Percentiles rank a stretch among this genome's conserved stretches.
Evolutionary conservation across 1,140 invertebrate species (phyloP).

Genomic region (Plectrocnemia conspersa): DNA sequence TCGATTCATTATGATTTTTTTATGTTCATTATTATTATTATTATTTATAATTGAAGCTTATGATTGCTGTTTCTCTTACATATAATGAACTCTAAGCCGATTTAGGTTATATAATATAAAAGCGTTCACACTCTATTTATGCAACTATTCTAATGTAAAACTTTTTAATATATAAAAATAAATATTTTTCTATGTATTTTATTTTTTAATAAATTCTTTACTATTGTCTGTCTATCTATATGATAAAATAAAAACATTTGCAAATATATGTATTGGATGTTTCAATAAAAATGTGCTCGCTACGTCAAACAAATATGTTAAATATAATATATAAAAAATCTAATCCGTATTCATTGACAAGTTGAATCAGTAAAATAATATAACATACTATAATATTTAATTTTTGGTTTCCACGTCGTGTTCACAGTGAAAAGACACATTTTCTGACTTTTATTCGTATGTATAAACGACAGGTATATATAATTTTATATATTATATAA

Average conservation of each 20-base stretch:
- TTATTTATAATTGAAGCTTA: conserved; percentile 7
- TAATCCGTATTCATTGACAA: conserved; percentile 15
- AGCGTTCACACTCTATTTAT: conserved; percentile 21
- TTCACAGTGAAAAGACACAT: conserved; percentile 82
- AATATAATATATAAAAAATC: neutral
- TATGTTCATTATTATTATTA: conserved; percentile 1
- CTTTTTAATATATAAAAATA: conserved; percentile 3
- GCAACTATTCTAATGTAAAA: conserved; percentile 19
- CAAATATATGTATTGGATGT: no score
- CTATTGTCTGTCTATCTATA: neutral
- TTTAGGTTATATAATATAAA: conserved; percentile 2
- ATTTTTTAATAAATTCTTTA: no score
- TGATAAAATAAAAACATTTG: conserved; percentile 5
- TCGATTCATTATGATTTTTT: conserved; percentile 35
- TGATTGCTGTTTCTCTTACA: conserved; percentile 33
- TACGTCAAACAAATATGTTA: neutral
- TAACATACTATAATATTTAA: conserved; percentile 20
- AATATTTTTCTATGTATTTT: no score
- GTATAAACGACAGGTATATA: no score
- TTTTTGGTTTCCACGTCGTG: conserved; percentile 32
- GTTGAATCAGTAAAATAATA: conserved; percentile 8
- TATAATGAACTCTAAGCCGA: conserved; percentile 1
- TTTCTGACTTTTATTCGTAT: conserved; percentile 59
- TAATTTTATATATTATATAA: no score
- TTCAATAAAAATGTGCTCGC: neutral